phyloP scores from a whole-genome alignment of 2,888 invertebrate species.

The Drepanosiphum platanoidis region DNA sequence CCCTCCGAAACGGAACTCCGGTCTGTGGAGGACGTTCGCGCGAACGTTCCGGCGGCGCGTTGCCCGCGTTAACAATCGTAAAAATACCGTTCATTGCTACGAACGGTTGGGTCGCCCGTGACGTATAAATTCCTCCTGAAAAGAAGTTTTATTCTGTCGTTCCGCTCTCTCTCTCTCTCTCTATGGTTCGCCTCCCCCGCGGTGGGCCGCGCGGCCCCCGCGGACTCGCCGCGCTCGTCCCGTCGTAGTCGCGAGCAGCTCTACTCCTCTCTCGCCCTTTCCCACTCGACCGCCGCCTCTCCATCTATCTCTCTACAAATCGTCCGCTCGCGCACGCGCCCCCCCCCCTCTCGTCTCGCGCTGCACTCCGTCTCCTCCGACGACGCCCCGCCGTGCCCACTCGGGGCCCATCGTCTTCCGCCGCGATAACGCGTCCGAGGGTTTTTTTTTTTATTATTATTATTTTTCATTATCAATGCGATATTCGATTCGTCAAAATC shows the following conservation, averaged over 20 bases:
- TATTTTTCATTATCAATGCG: neutral
- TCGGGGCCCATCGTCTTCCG: neutral
- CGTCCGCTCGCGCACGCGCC: neutral
- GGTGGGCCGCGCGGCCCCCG: neutral
- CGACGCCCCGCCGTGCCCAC: neutral
- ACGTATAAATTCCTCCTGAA: neutral
- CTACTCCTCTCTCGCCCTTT: neutral
- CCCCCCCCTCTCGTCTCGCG: neutral
- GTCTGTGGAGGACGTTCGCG: neutral
- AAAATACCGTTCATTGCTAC: no score
- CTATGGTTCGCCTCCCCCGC: neutral
- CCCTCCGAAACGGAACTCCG: no score
- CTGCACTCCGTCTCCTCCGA: neutral
- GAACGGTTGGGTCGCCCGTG: no score
- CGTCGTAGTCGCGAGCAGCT: neutral
- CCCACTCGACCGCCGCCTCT: neutral
- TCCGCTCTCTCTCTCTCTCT: neutral
- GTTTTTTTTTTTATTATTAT: slow-evolving; percentile 7
- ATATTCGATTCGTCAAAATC: slow-evolving; percentile 16
- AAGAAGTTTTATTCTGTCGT: neutral
- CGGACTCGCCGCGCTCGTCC: neutral
- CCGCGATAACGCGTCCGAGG: slow-evolving; percentile 1
- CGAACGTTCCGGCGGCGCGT: slow-evolving; percentile 7
- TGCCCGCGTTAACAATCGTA: no score
- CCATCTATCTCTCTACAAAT: neutral